These are phyloP conservation scores for Bhutanitis thaidina DNA, from an alignment of 2,888 invertebrate genomes.

Conservation along the genomic window DNA sequence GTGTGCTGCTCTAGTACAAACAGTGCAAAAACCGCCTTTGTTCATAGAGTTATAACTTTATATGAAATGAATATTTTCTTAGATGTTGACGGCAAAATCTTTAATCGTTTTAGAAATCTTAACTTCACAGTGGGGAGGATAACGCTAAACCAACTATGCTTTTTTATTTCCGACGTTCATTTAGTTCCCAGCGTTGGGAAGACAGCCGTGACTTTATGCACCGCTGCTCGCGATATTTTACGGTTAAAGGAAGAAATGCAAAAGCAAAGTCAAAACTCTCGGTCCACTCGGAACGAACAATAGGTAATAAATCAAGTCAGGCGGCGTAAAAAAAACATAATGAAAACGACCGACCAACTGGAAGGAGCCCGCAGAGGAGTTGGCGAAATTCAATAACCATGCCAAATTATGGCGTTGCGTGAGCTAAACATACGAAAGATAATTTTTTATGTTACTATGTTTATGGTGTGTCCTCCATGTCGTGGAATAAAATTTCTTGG, in stretches of 20 bases:
- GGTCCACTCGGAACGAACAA: slow-evolving; percentile 9
- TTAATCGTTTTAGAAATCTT: too few relatives aligned
- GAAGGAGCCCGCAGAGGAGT: slow-evolving; percentile 5
- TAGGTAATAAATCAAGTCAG: slow-evolving; percentile 10
- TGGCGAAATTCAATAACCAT: slow-evolving; percentile 11
- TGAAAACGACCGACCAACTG: slow-evolving; percentile 7
- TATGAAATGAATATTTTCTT: too few relatives aligned
- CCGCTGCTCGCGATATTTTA: background rate
- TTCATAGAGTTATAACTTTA: too few relatives aligned
- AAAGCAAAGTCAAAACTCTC: background rate
- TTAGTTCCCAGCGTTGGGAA: background rate
- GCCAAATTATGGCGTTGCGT: slow-evolving; percentile 5
- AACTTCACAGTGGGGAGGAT: too few relatives aligned
- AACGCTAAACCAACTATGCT: background rate
- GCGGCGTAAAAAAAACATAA: slow-evolving; percentile 6
- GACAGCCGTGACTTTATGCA: background rate
- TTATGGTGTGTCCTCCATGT: background rate
- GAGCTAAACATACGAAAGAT: background rate
- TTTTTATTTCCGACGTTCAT: background rate
- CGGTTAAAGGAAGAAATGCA: background rate
- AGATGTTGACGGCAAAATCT: too few relatives aligned
- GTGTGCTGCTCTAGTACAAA: too few relatives aligned
- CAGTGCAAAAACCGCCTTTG: too few relatives aligned
- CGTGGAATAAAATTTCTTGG: background rate
- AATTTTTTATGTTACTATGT: background rate